Evolutionary conservation across 2,888 invertebrate genomes (phyloP).

Genomic region (Callyntrura guangdongensis): DNA sequence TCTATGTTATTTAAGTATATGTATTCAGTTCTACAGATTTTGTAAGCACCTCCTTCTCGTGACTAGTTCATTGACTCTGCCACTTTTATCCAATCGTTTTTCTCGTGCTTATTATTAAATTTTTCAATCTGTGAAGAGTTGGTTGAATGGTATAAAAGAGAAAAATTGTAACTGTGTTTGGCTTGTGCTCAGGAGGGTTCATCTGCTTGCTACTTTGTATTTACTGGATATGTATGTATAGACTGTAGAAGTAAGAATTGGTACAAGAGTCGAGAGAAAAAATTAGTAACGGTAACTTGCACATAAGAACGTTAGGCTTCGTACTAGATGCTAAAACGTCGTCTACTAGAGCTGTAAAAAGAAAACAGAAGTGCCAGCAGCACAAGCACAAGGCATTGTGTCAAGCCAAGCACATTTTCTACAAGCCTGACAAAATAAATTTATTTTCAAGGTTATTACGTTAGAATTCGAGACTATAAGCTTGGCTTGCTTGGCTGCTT

Average conservation of each 20-base stretch:
- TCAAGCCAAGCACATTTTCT: constrained; percentile 20
- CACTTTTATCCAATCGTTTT: background rate
- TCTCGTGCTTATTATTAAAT: constrained; percentile 36
- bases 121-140: constrained; percentile 49
- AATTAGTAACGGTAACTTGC: constrained; percentile 11
- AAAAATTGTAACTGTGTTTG: background rate
- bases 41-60: too few species aligned
- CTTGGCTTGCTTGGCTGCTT: background rate
- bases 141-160: background rate
- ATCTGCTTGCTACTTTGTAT: background rate
- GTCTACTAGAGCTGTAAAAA: background rate
- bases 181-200: constrained; percentile 22
- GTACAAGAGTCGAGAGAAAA: background rate
- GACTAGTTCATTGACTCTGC: background rate
- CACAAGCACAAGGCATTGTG: background rate
- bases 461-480: background rate
- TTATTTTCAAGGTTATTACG: constrained; percentile 48
- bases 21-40: too few species aligned
- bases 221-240: background rate
- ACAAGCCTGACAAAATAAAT: constrained; percentile 50
- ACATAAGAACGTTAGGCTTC: constrained; percentile 2
- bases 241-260: background rate
- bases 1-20: too few species aligned
- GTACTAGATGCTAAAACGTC: background rate
- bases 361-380: background rate